Evolutionary conservation across 2,113 vertebrate species (phyloP), one percentile per base, ranked within the genome.

Genomic region (Cyanoderma ruficeps): DNA sequence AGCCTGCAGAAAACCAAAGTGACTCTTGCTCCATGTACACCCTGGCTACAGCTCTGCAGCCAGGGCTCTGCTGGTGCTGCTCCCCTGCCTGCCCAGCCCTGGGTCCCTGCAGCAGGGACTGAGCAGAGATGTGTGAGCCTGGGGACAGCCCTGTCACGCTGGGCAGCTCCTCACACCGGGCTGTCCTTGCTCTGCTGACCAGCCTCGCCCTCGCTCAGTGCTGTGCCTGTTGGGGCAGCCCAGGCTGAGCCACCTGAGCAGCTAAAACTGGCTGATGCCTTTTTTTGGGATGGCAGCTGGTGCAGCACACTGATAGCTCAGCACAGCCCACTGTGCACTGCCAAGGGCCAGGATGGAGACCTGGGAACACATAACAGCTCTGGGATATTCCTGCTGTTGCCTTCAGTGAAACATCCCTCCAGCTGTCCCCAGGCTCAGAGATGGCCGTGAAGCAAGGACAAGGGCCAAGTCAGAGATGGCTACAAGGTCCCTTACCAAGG

Each of bases 11-110:
- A 69, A 77, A 53, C 8, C 22, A 4, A 33, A 49, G 30, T 1
- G 1, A 55, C 35, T 56, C 52, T 41, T 0, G 0, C n/a, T 47
- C 23, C 2, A 0, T 0, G 1, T 3, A 42, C 18, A 28, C 28
- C 5, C 0, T 0, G 23, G 33, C 25, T 3, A 16, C 53, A 39
- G 75, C 59, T 35, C 74, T 33, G 52, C 52, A 33, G 70, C 3
- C 57, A 30, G 52, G 1, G 59, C 30, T 3, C 16, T 13, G 70
- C 12, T 50, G 28, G 25, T 16, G 47, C 37, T 4, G 35, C 44
- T 87, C 28, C 20, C 27, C 49, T 11, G n/a, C 20, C 13, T 14
- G 28, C 52, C 57, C 67, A 64, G 64, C 44, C 44, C 65, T 5
- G 41, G 30, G 7, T 55, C 11, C 28, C 41, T 41, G 83, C 52